phyloP scores from a whole-genome alignment of 2,888 invertebrate species.

The Scaptomyza caliginosa region DNA sequence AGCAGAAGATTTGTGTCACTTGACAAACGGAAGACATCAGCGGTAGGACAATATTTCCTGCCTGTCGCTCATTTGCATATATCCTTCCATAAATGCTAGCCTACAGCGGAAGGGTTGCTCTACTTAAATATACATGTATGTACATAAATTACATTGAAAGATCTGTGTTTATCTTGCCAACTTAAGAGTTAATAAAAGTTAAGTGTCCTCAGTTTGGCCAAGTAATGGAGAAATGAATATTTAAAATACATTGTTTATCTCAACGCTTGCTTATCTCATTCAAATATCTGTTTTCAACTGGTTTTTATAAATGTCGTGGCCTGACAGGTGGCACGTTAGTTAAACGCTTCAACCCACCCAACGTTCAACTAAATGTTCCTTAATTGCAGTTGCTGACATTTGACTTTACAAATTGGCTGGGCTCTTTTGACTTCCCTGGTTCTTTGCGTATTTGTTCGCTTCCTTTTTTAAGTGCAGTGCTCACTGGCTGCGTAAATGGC shows the following conservation, averaged over 20 bases:
- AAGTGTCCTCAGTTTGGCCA: background rate
- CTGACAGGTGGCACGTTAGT: background rate
- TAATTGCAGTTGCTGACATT: conserved; percentile 79
- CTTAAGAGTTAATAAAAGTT: background rate
- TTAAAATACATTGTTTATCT: background rate
- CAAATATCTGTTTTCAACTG: background rate
- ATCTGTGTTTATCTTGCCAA: background rate
- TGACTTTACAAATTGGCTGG: conserved; percentile 75
- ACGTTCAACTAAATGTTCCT: conserved; percentile 54
- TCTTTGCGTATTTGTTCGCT: conserved; percentile 13
- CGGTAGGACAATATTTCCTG: background rate
- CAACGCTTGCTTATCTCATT: background rate
- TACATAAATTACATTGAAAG: background rate
- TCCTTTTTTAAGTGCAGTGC: conserved; percentile 35
- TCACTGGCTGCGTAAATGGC: conserved; percentile 70
- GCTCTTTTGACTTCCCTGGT: conserved; percentile 29
- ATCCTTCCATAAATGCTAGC: conserved; percentile 1
- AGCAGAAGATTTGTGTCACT: conserved; percentile 65
- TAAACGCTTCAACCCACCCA: background rate
- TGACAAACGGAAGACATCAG: background rate
- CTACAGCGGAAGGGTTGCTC: background rate
- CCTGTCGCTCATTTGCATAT: conserved; percentile 35
- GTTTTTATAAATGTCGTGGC: conserved; percentile 1
- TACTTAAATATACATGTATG: background rate
- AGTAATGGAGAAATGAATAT: background rate